Evolutionary conservation across 2,113 vertebrate species (phyloP), one percentile per base, ranked within the genome.

Genomic region (Pipa parva): DNA sequence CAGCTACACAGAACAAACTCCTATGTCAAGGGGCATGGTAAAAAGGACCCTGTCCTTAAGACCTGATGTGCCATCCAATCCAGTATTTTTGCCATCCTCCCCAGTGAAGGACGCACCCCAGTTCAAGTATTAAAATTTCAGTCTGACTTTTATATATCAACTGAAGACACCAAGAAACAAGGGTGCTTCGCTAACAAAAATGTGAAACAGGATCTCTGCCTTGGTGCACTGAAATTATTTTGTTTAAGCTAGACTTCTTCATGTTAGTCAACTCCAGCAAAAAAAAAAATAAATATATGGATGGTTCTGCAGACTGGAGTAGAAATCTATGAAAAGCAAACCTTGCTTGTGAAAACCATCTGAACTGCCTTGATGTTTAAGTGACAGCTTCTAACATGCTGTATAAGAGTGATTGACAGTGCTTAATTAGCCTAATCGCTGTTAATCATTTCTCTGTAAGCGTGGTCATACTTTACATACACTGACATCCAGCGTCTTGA

Each of bases 11-110:
- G 88, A 90, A 65, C 89, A 87, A 72, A 82, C 80, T 18, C 83
- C 88, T 4, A 66, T 84, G 17, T 87, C 87, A 74, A 77, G 85
- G 65, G 83, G 81, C 0, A 87, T 82, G 1, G 80, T 89, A 2
- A 89, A 88, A 70, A 80, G 91, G 54, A 83, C 85, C 39, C 57
- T 85, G 63, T 91, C 90, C 6, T 78, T 91, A 37, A 92, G 90
- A 81, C 89, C 91, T 0, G 87, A 90, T 5, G 80, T 86, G 71
- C 83, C 87, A 1, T 84, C 90, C 10, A 89, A 89, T 56, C 84
- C 88, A 1, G 71, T 90, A 51, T 91, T 91, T 78, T 85, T 91
- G 73, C 90, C 90, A 11, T 89, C 90, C 63, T 87, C 88, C 0
- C 89, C 65, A 0, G 84, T 90, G 66, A 90, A 85, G 73, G 79